Evolutionary conservation across 2,113 vertebrate species (phyloP).

Genomic region (Spizaetus ornatus): DNA sequence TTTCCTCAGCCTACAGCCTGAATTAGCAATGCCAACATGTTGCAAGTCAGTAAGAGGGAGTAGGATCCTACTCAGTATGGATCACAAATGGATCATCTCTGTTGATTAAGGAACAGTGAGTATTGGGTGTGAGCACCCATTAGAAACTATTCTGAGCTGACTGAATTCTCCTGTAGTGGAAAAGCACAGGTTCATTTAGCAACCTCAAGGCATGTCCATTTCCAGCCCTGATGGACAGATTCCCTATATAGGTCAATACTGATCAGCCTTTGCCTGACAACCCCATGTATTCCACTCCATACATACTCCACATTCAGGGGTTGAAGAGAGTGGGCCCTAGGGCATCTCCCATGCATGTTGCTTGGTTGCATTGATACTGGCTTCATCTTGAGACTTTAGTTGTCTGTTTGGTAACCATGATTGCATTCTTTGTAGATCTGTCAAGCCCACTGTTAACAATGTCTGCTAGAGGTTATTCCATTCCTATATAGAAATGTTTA

Average conservation of each 20-base stretch:
- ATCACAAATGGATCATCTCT: background rate
- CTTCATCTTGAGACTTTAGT: background rate
- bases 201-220: background rate
- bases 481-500: background rate
- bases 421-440: background rate
- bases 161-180: background rate
- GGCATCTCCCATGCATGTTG: background rate
- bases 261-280: background rate
- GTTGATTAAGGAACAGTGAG: background rate
- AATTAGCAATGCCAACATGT: background rate
- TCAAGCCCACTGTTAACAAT: background rate
- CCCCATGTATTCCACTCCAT: background rate
- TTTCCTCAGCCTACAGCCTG: background rate
- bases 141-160: background rate
- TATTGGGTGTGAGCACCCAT: background rate
- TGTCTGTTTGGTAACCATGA: background rate
- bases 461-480: background rate
- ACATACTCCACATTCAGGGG: background rate
- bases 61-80: background rate
- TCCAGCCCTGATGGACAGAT: background rate
- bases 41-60: background rate
- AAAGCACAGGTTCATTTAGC: background rate
- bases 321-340: background rate
- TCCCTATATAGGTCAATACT: background rate
- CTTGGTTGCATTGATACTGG: background rate